phyloP scores from a whole-genome alignment of 2,797 vertebrate species.

The Manis pentadactyla region DNA sequence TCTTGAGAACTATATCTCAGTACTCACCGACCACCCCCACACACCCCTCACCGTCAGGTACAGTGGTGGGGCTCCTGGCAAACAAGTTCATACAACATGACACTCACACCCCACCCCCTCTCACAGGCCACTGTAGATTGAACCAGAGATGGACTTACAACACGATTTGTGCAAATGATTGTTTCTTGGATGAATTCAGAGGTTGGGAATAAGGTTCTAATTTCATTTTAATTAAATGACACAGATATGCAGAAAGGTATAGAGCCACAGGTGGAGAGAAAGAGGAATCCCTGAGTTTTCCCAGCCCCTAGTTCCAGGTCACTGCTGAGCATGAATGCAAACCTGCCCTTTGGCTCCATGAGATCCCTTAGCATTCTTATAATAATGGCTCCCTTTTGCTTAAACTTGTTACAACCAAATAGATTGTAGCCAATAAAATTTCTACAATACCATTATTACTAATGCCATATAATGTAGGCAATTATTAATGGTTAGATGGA shows the following conservation, averaged over 20 bases:
- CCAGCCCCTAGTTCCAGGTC: background rate
- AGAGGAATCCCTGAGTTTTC: background rate
- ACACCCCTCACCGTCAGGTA: background rate
- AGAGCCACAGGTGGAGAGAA: background rate
- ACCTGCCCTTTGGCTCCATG: background rate
- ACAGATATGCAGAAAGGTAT: background rate
- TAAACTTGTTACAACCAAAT: background rate
- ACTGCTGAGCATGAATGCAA: background rate
- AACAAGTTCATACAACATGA: background rate
- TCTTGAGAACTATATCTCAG: background rate
- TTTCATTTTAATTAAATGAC: background rate
- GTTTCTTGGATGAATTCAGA: background rate
- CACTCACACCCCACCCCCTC: background rate
- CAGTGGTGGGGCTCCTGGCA: background rate
- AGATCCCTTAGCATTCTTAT: background rate
- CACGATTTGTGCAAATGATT: background rate
- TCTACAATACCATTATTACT: background rate
- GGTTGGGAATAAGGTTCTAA: background rate
- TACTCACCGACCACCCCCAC: background rate
- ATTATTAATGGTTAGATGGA: background rate
- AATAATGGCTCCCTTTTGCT: background rate
- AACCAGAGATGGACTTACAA: background rate
- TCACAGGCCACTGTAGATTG: background rate
- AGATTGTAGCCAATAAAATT: background rate
- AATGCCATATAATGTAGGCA: background rate